phyloP scores from a whole-genome alignment of 2,888 invertebrate species.

The Philereme transversata region DNA sequence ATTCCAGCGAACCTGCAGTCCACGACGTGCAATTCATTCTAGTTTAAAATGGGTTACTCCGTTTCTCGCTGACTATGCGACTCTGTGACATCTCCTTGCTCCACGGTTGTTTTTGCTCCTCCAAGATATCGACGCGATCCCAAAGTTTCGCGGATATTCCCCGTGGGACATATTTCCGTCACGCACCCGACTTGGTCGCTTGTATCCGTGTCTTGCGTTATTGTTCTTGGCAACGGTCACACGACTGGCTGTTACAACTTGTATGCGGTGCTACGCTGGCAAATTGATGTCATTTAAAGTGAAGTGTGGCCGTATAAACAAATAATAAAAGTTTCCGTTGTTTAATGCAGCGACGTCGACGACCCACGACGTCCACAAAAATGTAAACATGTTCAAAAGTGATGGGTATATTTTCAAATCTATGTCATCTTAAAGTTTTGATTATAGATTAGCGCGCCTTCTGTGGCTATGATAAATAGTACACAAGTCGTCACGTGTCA shows the following conservation, averaged over 20 bases:
- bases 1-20: slow-evolving; percentile 79
- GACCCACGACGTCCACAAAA: no score
- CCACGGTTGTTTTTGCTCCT: slow-evolving; percentile 58
- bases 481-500: no score
- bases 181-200: slow-evolving; percentile 37
- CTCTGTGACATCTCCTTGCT: slow-evolving; percentile 68
- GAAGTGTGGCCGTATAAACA: slow-evolving; percentile 14
- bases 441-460: no score
- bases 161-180: slow-evolving; percentile 43
- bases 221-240: slow-evolving; percentile 39
- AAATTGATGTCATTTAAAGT: slow-evolving; percentile 28
- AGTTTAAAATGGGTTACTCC: slow-evolving; percentile 80
- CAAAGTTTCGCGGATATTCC: slow-evolving; percentile 50
- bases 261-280: slow-evolving; percentile 31
- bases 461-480: no score
- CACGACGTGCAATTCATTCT: slow-evolving; percentile 80
- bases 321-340: slow-evolving; percentile 1
- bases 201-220: slow-evolving; percentile 35
- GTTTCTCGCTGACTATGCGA: slow-evolving; percentile 77
- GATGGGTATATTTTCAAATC: no score
- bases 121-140: slow-evolving; percentile 57
- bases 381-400: no score
- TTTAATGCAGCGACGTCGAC: no score
- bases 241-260: slow-evolving; percentile 33
- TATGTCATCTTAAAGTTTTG: no score